Evolutionary conservation across 2,113 vertebrate species (phyloP).

Genomic region (Bos indicus): DNA sequence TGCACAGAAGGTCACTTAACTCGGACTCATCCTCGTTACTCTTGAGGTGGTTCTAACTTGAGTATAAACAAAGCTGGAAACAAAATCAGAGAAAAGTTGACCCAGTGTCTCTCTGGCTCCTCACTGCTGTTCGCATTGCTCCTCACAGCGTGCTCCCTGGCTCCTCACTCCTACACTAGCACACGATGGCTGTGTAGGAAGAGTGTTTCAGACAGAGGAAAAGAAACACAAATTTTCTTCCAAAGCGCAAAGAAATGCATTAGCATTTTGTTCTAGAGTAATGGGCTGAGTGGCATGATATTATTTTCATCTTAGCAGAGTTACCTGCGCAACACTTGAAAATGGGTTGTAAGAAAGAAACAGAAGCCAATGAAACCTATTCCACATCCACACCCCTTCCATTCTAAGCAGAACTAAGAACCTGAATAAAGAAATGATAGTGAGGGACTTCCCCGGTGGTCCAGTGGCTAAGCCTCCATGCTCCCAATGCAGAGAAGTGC

Average conservation of each 20-base stretch:
- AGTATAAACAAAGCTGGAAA: not conserved
- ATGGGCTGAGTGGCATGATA: not conserved
- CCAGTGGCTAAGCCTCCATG: not conserved
- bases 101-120: rapidly evolving
- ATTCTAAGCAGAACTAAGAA: not conserved
- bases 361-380: not conserved
- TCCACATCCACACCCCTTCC: not conserved
- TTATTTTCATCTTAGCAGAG: not conserved
- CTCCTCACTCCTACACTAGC: not conserved
- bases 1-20: not conserved
- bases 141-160: not conserved
- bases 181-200: not conserved
- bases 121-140: not conserved
- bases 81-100: not conserved
- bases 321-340: not conserved
- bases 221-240: not conserved
- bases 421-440: not conserved
- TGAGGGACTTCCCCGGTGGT: not conserved
- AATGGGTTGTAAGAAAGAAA: not conserved
- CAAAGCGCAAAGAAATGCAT: not conserved
- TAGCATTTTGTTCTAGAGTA: not conserved
- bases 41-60: not conserved
- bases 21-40: not conserved
- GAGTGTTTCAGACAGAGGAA: not conserved
- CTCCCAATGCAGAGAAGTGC: not conserved